These are phyloP conservation scores for Trachemys scripta DNA, from an alignment of 2,113 vertebrate genomes.

Conservation along the genomic window DNA sequence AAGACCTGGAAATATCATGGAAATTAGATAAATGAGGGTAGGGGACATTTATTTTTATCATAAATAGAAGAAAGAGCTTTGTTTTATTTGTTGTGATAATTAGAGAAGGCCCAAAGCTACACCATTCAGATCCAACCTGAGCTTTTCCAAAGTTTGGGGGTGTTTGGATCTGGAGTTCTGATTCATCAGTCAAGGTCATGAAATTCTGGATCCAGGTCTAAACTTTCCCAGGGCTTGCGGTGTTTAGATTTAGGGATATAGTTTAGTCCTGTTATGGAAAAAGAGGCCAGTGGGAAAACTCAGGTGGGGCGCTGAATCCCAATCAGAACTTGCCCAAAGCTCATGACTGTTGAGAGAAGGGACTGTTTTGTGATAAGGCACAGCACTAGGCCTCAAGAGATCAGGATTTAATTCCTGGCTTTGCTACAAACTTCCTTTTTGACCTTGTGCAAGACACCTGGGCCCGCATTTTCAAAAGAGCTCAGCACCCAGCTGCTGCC, in stretches of 20 bases:
- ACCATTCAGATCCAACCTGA: neutral
- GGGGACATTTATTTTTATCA: neutral
- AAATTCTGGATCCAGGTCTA: neutral
- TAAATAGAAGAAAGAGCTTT: neutral
- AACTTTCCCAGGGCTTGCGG: neutral
- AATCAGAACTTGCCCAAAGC: neutral
- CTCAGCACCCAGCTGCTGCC: neutral
- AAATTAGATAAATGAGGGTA: neutral
- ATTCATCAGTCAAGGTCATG: neutral
- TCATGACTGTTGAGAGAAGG: neutral
- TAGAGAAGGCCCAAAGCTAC: neutral
- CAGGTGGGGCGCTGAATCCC: neutral
- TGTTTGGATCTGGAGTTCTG: neutral
- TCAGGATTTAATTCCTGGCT: neutral
- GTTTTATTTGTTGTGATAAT: neutral
- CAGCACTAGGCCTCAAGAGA: neutral
- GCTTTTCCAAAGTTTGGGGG: neutral
- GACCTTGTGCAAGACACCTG: neutral
- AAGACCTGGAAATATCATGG: neutral
- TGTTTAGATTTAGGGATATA: neutral
- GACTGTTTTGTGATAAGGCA: neutral
- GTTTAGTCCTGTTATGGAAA: neutral
- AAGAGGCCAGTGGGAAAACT: neutral
- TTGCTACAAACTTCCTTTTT: neutral
- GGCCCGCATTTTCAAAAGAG: neutral